phyloP scores from a whole-genome alignment of 2,113 vertebrate genomes.

The Ammodytes dubius region DNA sequence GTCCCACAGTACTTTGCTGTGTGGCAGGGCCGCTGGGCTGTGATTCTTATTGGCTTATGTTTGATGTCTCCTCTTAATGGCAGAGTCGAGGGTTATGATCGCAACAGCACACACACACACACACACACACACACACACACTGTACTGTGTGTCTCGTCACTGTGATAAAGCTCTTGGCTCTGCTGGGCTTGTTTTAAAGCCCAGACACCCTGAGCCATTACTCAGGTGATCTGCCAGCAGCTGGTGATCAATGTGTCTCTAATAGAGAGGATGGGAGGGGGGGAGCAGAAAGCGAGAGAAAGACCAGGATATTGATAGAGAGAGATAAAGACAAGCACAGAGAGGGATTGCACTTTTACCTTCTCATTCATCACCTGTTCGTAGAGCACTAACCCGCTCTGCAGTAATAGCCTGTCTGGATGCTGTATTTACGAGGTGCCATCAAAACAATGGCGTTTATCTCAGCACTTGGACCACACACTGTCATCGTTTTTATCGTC shows the following conservation, averaged over 20 bases:
- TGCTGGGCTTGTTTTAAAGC: slow-evolving; percentile 71
- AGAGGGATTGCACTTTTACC: slow-evolving; percentile 81
- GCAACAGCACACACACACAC: slow-evolving; percentile 21
- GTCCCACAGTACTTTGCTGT: slow-evolving; percentile 40
- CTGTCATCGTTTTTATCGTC: slow-evolving; percentile 72
- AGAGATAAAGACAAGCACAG: slow-evolving; percentile 71
- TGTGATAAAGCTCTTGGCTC: slow-evolving; percentile 75
- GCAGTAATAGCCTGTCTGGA: slow-evolving; percentile 72
- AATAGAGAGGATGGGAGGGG: slow-evolving; percentile 55
- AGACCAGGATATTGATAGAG: slow-evolving; percentile 72
- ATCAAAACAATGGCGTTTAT: slow-evolving; percentile 77
- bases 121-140: slow-evolving; percentile 21
- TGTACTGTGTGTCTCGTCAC: slow-evolving; percentile 69
- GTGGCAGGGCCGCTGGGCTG: slow-evolving; percentile 46
- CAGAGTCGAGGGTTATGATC: slow-evolving; percentile 69
- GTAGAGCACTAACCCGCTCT: slow-evolving; percentile 56
- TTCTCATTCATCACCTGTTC: slow-evolving; percentile 71
- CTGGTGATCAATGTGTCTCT: slow-evolving; percentile 82
- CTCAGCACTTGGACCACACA: slow-evolving; percentile 54
- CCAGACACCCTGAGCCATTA: slow-evolving; percentile 83
- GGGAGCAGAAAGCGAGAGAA: slow-evolving; percentile 58
- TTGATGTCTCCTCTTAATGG: slow-evolving; percentile 79
- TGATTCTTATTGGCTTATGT: slow-evolving; percentile 66
- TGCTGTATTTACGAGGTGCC: slow-evolving; percentile 70
- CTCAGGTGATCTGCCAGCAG: slow-evolving; percentile 80